Evolutionary conservation across 2,797 vertebrate genomes (phyloP), one percentile per base, ranked within the genome.

Genomic region (Pogonophryne albipinna): DNA sequence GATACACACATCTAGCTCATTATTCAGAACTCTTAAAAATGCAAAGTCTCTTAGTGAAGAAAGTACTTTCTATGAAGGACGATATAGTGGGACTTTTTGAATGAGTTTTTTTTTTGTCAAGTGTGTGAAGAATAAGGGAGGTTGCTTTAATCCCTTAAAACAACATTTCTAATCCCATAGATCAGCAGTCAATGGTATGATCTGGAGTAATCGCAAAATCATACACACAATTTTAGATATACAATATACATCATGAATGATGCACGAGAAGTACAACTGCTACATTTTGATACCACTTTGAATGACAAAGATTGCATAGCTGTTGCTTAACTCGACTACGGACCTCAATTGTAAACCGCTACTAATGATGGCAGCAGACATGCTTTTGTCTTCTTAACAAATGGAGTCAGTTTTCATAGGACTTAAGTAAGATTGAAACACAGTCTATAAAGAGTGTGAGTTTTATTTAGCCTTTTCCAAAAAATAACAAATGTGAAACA

Each of bases 1-100:
- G 73, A 74, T 77, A 60, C 66, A 67, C 65, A 70, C 68, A 85
- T 80, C 42, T 14, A 72, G 65, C 83, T 83, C 75, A 74, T 76
- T 72, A 84, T 59, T 66, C 79, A 53, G 23, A 76, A 67, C 80
- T 76, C 61, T 74, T 38, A 6, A 78, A 81, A 80, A 72, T 62
- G 61, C 67, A 55, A 66, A 68, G 55, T 68, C 44, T 42, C 62
- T 66, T 10, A 6, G 11, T 69, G 61, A 53, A 71, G 47, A 46
- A 66, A 51, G 34, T 38, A 27, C 27, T 27, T 27, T 27, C 27
- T 0, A 23, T 50, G 44, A 20, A 76, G 46, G 79, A 72, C 46
- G 74, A 76, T 23, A 82, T 70, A 66, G 58, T 57, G 47, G 66
- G 4, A 75, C 41, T 47, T 62, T 74, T 75, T 79, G 55, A 85